phyloP scores from a whole-genome alignment of 2,888 invertebrate genomes.

The Scaptomyza caliginosa region DNA sequence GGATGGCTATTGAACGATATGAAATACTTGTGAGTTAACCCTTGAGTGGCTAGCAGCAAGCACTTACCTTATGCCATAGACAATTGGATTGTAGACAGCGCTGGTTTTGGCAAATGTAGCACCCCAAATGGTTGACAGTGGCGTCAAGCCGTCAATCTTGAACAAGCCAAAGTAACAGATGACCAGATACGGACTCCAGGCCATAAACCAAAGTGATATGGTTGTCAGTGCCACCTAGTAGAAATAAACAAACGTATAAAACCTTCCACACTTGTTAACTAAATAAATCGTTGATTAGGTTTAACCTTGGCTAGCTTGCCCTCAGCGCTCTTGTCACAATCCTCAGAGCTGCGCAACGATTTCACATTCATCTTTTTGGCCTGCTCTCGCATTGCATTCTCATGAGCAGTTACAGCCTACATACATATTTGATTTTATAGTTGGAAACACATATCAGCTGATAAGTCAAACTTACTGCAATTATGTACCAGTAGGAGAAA shows the following conservation, averaged over 20 bases:
- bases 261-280: neutral
- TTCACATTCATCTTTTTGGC: conserved; percentile 97
- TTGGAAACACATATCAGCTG: conserved; percentile 9
- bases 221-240: conserved; percentile 93
- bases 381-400: conserved; percentile 93
- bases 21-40: neutral
- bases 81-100: conserved; percentile 95
- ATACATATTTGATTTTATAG: neutral
- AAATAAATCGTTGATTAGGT: neutral
- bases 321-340: conserved; percentile 91
- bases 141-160: conserved; percentile 89
- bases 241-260: neutral
- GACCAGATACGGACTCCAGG: conserved; percentile 95
- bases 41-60: neutral
- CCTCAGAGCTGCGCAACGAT: conserved; percentile 91
- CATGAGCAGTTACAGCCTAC: conserved; percentile 85
- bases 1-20: conserved; percentile 85
- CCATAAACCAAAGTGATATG: conserved; percentile 95
- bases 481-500: conserved; percentile 94
- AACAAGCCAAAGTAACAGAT: conserved; percentile 93
- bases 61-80: conserved; percentile 92
- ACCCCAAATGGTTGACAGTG: conserved; percentile 93
- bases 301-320: conserved; percentile 90
- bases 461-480: conserved; percentile 85
- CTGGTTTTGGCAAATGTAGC: conserved; percentile 96